phyloP scores from a whole-genome alignment of 2,797 vertebrate species.

The Crypturellus tataupa region DNA sequence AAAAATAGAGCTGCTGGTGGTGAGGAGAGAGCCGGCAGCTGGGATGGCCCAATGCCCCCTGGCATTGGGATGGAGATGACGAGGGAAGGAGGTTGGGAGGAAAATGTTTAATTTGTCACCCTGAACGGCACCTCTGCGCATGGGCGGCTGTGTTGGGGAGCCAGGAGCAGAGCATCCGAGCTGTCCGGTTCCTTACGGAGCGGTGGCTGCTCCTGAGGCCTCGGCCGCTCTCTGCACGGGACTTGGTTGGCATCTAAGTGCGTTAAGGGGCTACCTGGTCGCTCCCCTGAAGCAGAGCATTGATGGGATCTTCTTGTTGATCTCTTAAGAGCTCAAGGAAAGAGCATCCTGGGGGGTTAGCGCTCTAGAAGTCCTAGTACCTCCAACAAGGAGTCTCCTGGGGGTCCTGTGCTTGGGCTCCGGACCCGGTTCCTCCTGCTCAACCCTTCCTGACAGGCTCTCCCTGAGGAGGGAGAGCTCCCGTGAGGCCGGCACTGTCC shows the following conservation, averaged over 20 bases:
- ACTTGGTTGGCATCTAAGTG: neutral
- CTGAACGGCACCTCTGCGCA: fast-evolving
- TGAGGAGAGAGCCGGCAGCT: slow-evolving; percentile 11
- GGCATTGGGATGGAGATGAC: neutral
- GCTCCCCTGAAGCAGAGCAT: neutral
- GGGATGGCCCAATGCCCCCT: neutral
- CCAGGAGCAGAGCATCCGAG: neutral
- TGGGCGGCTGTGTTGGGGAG: fast-evolving
- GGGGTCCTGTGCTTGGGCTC: neutral
- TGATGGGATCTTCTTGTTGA: neutral
- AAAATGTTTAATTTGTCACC: slow-evolving; percentile 38
- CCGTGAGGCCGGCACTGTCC: neutral
- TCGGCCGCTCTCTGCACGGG: neutral
- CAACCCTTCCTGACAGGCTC: neutral
- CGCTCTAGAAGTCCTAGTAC: neutral
- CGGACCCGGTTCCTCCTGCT: neutral
- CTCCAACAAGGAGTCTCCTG: neutral
- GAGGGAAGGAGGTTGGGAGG: neutral
- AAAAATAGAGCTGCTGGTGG: slow-evolving; percentile 41
- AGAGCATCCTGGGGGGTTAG: neutral
- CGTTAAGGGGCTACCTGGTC: fast-evolving
- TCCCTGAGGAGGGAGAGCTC: neutral
- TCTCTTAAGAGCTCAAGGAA: neutral
- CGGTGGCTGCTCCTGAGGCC: neutral
- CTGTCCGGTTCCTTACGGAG: neutral